Evolutionary conservation across 1,140 invertebrate species (phyloP).

Genomic region (Drosophila pseudoananassae): DNA sequence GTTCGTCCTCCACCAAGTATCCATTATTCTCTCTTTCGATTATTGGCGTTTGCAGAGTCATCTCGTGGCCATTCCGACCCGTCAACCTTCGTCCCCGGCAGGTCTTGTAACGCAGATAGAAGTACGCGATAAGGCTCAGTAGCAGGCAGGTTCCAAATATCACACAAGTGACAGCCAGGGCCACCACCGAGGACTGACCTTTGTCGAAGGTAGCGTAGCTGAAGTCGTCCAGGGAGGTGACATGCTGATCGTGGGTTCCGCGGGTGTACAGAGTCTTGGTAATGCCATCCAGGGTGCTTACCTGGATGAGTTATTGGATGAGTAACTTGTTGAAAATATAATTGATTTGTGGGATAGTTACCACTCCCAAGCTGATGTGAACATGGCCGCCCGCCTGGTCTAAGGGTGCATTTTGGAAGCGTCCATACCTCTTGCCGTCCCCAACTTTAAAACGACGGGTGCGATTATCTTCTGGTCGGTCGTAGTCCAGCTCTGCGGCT

Average conservation of each 20-base stretch:
- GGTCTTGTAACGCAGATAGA: slow-evolving; percentile 86
- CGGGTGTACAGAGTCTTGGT: slow-evolving; percentile 88
- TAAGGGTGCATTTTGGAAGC: slow-evolving; percentile 92
- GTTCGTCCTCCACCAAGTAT: slow-evolving; percentile 90
- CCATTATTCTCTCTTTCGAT: slow-evolving; percentile 89
- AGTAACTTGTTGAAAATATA: background rate
- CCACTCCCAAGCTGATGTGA: slow-evolving; percentile 89
- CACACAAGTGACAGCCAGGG: slow-evolving; percentile 87
- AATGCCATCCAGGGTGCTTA: slow-evolving; percentile 87
- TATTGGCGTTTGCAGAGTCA: slow-evolving; percentile 88
- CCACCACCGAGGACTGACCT: slow-evolving; percentile 81
- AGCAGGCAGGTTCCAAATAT: slow-evolving; percentile 86
- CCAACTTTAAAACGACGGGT: slow-evolving; percentile 90
- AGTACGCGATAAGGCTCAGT: slow-evolving; percentile 86
- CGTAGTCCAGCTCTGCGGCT: slow-evolving; percentile 88
- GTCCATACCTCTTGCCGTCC: slow-evolving; percentile 89
- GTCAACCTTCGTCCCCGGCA: slow-evolving; percentile 84
- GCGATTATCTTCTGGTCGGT: slow-evolving; percentile 67
- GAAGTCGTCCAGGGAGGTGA: slow-evolving; percentile 67
- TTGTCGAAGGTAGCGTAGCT: slow-evolving; percentile 74
- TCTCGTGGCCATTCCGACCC: slow-evolving; percentile 87
- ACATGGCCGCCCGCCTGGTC: slow-evolving; percentile 86
- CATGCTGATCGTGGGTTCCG: slow-evolving; percentile 83
- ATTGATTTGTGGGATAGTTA: slow-evolving; percentile 58
- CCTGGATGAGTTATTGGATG: slow-evolving; percentile 20